Conservation (phyloP, 1,140 invertebrate genomes). For the Drosophila albomicans region DNA sequence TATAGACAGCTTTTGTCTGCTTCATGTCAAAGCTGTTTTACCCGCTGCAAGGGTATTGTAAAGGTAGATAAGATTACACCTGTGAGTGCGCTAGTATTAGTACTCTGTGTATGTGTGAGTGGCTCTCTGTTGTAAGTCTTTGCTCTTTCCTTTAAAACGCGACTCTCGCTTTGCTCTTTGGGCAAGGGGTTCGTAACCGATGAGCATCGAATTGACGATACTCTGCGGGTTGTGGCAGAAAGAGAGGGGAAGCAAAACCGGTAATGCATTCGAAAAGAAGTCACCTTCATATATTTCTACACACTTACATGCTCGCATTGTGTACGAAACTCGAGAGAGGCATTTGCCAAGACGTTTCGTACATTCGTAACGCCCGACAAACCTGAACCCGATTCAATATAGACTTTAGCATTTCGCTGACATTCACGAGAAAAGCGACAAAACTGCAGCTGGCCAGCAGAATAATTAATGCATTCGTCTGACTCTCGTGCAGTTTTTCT, state of each 20-base stretch:
- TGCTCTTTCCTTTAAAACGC: slow-evolving; percentile 39
- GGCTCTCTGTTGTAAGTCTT: slow-evolving; percentile 19
- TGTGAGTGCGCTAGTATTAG: slow-evolving; percentile 16
- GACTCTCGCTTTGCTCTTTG: slow-evolving; percentile 17
- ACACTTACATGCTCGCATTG: not conserved
- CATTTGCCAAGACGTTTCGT: slow-evolving; percentile 20
- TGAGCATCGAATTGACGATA: slow-evolving; percentile 11
- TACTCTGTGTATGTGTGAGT: slow-evolving; percentile 9
- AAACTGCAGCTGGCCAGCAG: slow-evolving; percentile 27
- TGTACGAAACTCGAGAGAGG: slow-evolving; percentile 39
- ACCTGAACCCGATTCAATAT: slow-evolving; percentile 24
- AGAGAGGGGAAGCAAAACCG: slow-evolving; percentile 67
- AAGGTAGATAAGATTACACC: slow-evolving; percentile 76
- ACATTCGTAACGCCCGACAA: slow-evolving; percentile 32
- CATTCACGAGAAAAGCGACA: slow-evolving; percentile 25
- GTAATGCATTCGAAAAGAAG: slow-evolving; percentile 81
- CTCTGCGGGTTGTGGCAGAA: slow-evolving; percentile 14
- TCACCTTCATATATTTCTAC: slow-evolving; percentile 72
- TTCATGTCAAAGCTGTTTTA: slow-evolving; percentile 27
- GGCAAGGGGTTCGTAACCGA: slow-evolving; percentile 12
- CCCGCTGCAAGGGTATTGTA: slow-evolving; percentile 31
- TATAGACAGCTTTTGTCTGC: slow-evolving; percentile 16
- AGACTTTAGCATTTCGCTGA: slow-evolving; percentile 37
- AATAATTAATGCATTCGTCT: slow-evolving; percentile 11
- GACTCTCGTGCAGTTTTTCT: not conserved